Base-by-base conservation (phyloP, 2,888 invertebrate genomes). In the Esperia sulphurella region DNA sequence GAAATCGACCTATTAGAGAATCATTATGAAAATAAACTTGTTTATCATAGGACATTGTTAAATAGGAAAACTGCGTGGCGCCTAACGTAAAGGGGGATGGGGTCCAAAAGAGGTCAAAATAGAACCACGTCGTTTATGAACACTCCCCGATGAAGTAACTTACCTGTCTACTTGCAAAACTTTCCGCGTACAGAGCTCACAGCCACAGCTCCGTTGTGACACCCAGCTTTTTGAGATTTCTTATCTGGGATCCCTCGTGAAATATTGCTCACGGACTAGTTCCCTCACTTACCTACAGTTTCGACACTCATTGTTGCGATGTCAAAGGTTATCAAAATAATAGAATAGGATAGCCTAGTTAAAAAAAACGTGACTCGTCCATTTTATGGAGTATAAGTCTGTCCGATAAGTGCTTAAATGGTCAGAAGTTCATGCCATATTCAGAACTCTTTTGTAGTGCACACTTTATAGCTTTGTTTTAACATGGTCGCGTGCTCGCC, bases 201-300 rank as follows among this genome's bases (percentile, higher is more conserved):
- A 61, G 66, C 66, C 66, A n/a, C 10, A n/a, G 35, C 35, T 68
- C 72, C 68, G 74, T 80, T 83, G 73, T 76, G 85, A 79, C 83
- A 83, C 70, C 63, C 65, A 63, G 63, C 76, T 76, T 79, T 79
- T 81, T 79, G 75, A 70, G 74, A 79, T 79, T 67, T 65, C 78
- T 83, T 85, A 87, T 87, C 87, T 21, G 63, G 66, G 59, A 68
- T 71, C 68, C 71, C 71, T 71, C 70, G 69, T 75, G 76, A 78
- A 79, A 76, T 78, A 79, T 76, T 75, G 72, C 70, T 75, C 81
- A 68, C 74, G 75, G 72, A 75, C 77, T 75, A 81, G 77, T 78
- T 74, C 68, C 62, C 65, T 68, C 68, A 65, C 67, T 63, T 59
- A 65, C 67, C 63, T 59, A 29, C 58, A 55, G 68, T 84, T 80